Conservation (phyloP, 2,797 vertebrate species). For the Dipus sagitta region DNA sequence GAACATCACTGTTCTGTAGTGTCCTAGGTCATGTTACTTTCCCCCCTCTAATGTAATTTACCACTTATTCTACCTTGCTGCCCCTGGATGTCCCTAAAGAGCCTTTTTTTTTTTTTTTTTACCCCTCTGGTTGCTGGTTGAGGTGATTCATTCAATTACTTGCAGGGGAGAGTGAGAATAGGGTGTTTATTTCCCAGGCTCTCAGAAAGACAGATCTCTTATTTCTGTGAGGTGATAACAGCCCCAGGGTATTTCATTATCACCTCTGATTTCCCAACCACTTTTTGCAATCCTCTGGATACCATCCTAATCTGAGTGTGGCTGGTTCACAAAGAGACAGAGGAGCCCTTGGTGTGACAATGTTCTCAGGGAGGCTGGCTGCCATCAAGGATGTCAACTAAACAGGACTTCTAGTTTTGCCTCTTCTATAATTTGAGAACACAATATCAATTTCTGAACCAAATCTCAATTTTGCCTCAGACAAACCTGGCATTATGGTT, state of each 20-base stretch:
- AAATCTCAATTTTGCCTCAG: slow-evolving; percentile 38
- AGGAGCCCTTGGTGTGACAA: neutral
- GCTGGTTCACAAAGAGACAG: neutral
- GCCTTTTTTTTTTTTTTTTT: neutral
- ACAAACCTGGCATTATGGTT: slow-evolving; percentile 64
- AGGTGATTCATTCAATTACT: neutral
- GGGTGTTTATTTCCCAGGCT: neutral
- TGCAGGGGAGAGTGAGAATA: neutral
- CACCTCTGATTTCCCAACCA: neutral
- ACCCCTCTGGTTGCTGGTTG: neutral
- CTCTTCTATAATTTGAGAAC: slow-evolving; percentile 54
- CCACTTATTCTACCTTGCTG: neutral
- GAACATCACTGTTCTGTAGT: neutral
- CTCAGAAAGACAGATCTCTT: neutral
- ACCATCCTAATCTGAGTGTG: neutral
- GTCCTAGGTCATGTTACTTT: neutral
- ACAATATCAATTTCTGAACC: slow-evolving; percentile 55
- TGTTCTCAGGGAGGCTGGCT: neutral
- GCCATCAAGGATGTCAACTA: neutral
- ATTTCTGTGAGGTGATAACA: neutral
- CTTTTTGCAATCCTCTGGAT: neutral
- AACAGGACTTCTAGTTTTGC: neutral
- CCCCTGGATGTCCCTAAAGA: neutral
- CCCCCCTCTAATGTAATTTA: neutral
- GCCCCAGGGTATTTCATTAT: neutral